These are phyloP conservation scores for Micrastur ruficollis DNA, from an alignment of 2,797 vertebrate genomes.

Conservation along the genomic window DNA sequence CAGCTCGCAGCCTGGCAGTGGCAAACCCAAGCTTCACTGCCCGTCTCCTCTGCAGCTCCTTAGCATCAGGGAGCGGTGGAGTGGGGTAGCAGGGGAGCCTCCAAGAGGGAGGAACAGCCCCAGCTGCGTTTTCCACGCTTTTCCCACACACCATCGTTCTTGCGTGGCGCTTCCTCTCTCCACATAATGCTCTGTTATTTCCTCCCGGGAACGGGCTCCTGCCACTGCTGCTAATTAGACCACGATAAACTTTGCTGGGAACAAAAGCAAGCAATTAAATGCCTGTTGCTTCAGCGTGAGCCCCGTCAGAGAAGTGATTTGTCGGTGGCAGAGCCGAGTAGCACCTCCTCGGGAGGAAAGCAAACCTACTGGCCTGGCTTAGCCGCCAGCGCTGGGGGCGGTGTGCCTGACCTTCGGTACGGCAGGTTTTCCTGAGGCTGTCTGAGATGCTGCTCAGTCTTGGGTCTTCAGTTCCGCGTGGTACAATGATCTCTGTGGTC, in stretches of 20 bases:
- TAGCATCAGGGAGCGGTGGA: rapidly evolving
- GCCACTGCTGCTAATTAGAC: slow-evolving; percentile 34
- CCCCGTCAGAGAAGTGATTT: neutral
- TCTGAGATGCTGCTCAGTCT: neutral
- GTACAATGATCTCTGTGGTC: rapidly evolving
- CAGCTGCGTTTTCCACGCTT: neutral
- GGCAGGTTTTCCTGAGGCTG: neutral
- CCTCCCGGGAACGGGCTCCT: neutral
- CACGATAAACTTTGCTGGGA: neutral
- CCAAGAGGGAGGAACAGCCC: neutral
- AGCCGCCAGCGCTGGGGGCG: neutral
- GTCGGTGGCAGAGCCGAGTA: neutral
- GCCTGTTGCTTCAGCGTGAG: neutral
- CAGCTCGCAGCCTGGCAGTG: neutral
- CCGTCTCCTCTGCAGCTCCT: neutral
- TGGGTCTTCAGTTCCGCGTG: neutral
- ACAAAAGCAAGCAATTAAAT: slow-evolving; percentile 22
- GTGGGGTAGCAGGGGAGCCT: neutral
- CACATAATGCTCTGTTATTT: slow-evolving; percentile 32
- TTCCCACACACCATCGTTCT: neutral
- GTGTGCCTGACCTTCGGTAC: rapidly evolving
- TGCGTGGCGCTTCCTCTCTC: rapidly evolving
- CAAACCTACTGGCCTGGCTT: neutral
- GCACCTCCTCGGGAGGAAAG: neutral
- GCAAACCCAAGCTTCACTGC: neutral